phyloP scores from a whole-genome alignment of 2,888 invertebrate genomes.

The Scelioninae gen. 1 region DNA sequence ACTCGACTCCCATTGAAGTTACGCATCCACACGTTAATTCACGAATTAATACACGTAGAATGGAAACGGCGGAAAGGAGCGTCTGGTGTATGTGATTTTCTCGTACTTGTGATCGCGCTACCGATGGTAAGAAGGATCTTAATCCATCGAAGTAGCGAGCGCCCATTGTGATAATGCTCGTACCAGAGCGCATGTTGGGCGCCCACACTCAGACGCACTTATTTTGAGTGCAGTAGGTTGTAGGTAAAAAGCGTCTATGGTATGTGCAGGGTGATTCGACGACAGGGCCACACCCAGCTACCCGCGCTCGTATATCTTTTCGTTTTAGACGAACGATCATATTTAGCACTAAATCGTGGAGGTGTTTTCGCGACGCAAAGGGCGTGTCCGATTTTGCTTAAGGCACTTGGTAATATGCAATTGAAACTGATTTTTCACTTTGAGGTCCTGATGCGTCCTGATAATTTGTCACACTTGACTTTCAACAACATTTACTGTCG shows the following conservation, averaged over 20 bases:
- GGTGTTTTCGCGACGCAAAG: constrained; percentile 51
- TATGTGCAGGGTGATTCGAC: constrained; percentile 58
- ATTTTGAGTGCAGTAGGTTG: constrained; percentile 58
- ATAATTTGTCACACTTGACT: background rate
- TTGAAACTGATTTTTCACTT: constrained; percentile 27
- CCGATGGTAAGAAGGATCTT: constrained; percentile 48
- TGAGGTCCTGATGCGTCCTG: no score
- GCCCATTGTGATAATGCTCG: constrained; percentile 61
- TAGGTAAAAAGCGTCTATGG: constrained; percentile 53
- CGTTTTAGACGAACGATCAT: constrained; percentile 52
- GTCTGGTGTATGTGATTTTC: no score
- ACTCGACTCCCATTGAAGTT: constrained; percentile 45
- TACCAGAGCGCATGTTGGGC: constrained; percentile 40
- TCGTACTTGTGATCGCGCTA: constrained; percentile 31
- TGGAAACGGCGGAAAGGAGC: constrained; percentile 34
- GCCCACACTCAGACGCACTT: constrained; percentile 62
- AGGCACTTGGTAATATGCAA: constrained; percentile 10
- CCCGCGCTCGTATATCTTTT: constrained; percentile 58
- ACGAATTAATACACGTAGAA: constrained; percentile 58
- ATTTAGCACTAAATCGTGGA: constrained; percentile 59
- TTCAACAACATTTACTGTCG: background rate
- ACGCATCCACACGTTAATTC: constrained; percentile 56
- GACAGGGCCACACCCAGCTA: constrained; percentile 59
- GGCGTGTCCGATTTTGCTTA: constrained; percentile 44
- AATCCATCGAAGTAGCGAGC: constrained; percentile 40